Conservation (phyloP, 1,140 invertebrate genomes). For the Orius insidiosus region DNA sequence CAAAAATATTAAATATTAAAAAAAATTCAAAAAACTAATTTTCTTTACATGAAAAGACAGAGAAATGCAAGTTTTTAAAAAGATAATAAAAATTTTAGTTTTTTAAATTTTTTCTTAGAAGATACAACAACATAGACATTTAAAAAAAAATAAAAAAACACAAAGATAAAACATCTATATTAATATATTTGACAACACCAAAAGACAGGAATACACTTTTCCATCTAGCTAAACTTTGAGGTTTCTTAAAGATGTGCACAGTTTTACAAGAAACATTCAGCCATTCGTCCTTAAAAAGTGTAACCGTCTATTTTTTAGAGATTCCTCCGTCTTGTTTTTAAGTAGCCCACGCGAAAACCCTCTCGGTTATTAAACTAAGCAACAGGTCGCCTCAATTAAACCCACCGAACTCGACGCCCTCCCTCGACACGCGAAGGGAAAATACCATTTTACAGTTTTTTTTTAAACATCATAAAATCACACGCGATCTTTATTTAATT, state of each 20-base stretch:
- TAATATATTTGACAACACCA: slow-evolving; percentile 3
- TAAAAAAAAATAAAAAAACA: not conserved
- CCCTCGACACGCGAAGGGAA: not conserved
- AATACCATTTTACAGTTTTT: not conserved
- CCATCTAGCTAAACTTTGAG: slow-evolving; percentile 4
- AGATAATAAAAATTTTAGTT: not conserved
- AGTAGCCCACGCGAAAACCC: no score
- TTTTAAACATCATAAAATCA: not conserved
- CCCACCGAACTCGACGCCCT: no score
- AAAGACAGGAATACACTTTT: slow-evolving; percentile 8
- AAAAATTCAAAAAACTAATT: not conserved
- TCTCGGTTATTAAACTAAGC: no score
- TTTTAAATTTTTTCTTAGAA: not conserved
- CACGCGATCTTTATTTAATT: not conserved
- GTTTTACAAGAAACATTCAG: slow-evolving; percentile 6
- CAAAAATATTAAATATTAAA: not conserved
- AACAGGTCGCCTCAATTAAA: no score
- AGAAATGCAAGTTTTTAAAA: not conserved
- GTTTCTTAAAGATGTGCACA: not conserved
- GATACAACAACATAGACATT: slow-evolving; percentile 1
- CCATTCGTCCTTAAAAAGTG: slow-evolving; percentile 2
- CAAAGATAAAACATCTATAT: no score
- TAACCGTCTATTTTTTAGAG: not conserved
- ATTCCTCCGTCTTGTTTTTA: slow-evolving; percentile 1
- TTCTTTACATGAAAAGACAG: not conserved